Evolutionary conservation across 1,140 invertebrate genomes (phyloP), one percentile per base, ranked within the genome.

Genomic region (Myzus persicae): DNA sequence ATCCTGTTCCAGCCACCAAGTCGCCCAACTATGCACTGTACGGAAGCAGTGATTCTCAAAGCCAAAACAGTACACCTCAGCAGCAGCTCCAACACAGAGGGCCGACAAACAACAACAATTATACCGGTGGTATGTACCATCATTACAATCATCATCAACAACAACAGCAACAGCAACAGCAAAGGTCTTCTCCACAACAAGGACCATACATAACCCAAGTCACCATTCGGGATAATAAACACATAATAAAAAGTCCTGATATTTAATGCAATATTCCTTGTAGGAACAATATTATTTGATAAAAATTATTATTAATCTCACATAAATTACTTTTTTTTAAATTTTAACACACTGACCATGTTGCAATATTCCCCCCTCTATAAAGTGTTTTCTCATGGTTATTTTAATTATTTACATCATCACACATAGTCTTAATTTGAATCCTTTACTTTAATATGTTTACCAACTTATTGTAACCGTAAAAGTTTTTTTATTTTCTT

Each of bases 141-240:
- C 31, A 67, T 7, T n/a, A 92, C 3, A 51, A 51, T 51, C 48
- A 51, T 22, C n/a, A n/a, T n/a, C n/a, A n/a, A n/a, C n/a, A n/a
- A n/a, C n/a, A n/a, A n/a, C n/a, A 88, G 14, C 38, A 85, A 18
- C 40, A 85, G 5, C 38, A 44, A 20, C 26, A 44, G 6, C 90
- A 76, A 40, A 81, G 42, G 14, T 42, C 95, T 91, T 95, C 95
- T 93, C 95, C 96, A 1, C 90, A 93, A 85, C 46, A 81, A 20
- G 96, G 96, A 2, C 96, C 96, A 0, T 96, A 96, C 93, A 95
- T 96, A 1, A 96, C 96, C 4, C 96, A 96, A 91, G 96, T 96
- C 40, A 96, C 95, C 31, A 95, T 96, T 82, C 85, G 94, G 26
- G 95, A 95, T 44, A 94, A 95, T 88, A 94, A 94, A 54, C 93